Percentiles rank a stretch among this genome's conserved stretches.
phyloP scores from a whole-genome alignment of 2,113 vertebrate species.

The Poecilia latipinna region DNA sequence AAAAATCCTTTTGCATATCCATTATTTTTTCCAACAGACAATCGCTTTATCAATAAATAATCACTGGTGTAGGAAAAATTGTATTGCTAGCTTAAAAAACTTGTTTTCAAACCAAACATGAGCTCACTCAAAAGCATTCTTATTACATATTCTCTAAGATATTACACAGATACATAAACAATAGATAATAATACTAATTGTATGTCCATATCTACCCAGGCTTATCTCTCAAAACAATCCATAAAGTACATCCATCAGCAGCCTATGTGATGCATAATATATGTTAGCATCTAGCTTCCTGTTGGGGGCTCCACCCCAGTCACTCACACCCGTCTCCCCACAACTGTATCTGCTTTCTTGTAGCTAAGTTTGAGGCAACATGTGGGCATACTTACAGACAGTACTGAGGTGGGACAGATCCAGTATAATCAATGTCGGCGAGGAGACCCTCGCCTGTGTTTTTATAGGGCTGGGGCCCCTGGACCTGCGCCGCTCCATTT shows the following conservation, averaged over 20 bases:
- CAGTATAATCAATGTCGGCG: slow-evolving; percentile 76
- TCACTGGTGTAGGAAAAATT: background rate
- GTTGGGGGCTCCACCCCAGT: slow-evolving; percentile 36
- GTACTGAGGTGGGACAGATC: slow-evolving; percentile 81
- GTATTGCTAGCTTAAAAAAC: background rate
- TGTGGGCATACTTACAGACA: slow-evolving; percentile 79
- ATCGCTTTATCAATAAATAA: slow-evolving; percentile 8
- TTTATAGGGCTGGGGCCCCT: slow-evolving; percentile 79
- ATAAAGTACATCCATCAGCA: background rate
- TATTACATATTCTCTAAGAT: background rate
- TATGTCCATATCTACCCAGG: background rate
- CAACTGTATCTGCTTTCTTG: slow-evolving; percentile 6
- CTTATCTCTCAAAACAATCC: background rate
- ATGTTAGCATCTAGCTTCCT: slow-evolving; percentile 15
- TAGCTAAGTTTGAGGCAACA: slow-evolving; percentile 46
- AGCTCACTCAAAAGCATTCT: background rate
- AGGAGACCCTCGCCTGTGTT: slow-evolving; percentile 60
- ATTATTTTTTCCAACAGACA: slow-evolving; percentile 17
- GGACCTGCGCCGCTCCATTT: slow-evolving; percentile 58
- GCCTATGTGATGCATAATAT: slow-evolving; percentile 6
- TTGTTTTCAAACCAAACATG: background rate
- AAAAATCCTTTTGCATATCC: background rate
- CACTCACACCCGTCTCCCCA: slow-evolving; percentile 27
- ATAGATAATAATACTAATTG: background rate
- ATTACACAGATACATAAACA: background rate